Evolutionary conservation across 2,113 vertebrate species (phyloP).

Genomic region (Sinocyclocheilus anshuiensis): DNA sequence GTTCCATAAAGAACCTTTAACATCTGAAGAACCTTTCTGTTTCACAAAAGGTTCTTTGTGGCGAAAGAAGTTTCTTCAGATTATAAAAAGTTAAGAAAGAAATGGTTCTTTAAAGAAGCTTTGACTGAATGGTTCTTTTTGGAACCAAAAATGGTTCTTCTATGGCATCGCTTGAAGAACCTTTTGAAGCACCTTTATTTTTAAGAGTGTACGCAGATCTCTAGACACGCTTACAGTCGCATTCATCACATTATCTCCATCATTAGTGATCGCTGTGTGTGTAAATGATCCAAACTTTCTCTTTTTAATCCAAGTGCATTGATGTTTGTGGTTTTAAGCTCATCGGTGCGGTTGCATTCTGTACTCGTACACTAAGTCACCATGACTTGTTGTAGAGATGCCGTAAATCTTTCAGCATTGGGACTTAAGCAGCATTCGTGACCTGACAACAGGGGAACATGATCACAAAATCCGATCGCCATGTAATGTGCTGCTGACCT

Average conservation of each 20-base stretch:
- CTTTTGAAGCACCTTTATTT: no score
- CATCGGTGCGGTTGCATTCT: neutral
- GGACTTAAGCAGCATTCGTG: conserved; percentile 62
- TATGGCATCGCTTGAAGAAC: no score
- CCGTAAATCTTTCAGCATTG: conserved; percentile 23
- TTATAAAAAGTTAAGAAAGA: no score
- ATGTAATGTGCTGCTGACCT: conserved; percentile 38
- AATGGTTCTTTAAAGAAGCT: no score
- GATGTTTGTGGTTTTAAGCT: neutral
- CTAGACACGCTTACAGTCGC: neutral
- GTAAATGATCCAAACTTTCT: neutral
- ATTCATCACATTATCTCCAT: neutral
- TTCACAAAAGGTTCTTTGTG: no score
- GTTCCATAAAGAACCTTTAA: no score
- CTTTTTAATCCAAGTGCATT: neutral
- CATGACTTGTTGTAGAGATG: neutral
- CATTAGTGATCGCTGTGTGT: neutral
- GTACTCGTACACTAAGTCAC: neutral
- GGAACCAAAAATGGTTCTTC: no score
- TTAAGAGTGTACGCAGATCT: conserved; percentile 15
- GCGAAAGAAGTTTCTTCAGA: no score
- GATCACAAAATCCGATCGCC: conserved; percentile 49
- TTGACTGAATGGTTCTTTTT: no score
- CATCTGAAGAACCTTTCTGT: no score
- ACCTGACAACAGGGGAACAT: conserved; percentile 62